Evolutionary conservation across 2,888 invertebrate genomes (phyloP).

Genomic region (Apantesis nais): DNA sequence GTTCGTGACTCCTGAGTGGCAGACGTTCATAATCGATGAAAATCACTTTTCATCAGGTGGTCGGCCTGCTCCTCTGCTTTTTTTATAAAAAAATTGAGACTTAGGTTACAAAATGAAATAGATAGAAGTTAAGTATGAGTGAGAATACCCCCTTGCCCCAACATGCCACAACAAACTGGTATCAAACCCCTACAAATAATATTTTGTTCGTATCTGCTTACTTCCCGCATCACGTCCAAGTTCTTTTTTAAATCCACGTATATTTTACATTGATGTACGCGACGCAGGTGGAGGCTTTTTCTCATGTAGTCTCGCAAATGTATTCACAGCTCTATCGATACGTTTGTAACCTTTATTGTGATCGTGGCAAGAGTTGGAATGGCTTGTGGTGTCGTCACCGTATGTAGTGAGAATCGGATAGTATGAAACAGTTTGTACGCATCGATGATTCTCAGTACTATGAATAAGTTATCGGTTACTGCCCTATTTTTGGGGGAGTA

Average conservation of each 20-base stretch:
- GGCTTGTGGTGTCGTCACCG: constrained; percentile 18
- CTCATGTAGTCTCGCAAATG: constrained; percentile 43
- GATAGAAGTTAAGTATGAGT: neutral
- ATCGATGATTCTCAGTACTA: constrained; percentile 58
- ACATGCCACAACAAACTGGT: neutral
- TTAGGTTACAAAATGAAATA: neutral
- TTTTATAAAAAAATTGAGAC: too few species aligned
- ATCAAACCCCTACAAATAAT: neutral
- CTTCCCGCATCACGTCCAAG: constrained; percentile 50
- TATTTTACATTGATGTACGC: constrained; percentile 56
- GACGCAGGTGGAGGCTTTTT: constrained; percentile 59
- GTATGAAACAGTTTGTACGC: constrained; percentile 58
- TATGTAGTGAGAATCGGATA: constrained; percentile 49
- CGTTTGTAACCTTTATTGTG: constrained; percentile 32
- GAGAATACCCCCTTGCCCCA: neutral
- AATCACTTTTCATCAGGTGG: too few species aligned
- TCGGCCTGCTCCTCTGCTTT: too few species aligned
- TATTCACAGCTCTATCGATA: constrained; percentile 35
- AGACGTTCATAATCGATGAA: too few species aligned
- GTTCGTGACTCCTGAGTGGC: too few species aligned
- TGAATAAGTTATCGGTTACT: constrained; percentile 62
- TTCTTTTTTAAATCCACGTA: constrained; percentile 56
- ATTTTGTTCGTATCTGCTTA: constrained; percentile 27
- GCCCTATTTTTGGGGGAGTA: constrained; percentile 45
- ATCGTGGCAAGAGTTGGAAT: constrained; percentile 40